Base-by-base conservation (phyloP, 2,888 invertebrate species). In the Mimachlamys varia region DNA sequence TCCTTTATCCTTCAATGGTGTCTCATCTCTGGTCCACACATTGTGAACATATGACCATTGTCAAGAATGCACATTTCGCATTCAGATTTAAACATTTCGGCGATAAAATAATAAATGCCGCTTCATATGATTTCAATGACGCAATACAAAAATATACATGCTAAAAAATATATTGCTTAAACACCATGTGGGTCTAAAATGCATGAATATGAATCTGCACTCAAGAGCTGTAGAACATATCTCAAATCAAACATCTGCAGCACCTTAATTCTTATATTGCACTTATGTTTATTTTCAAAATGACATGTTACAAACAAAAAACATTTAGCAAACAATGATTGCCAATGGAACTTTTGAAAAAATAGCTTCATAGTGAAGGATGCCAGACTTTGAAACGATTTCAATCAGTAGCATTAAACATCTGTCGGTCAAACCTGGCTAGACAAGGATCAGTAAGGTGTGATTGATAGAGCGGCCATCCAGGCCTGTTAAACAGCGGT, bases 241-340 rank as follows among this genome's bases (percentile, higher is more conserved):
- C 27, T 76, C 33, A 76, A 33, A 33, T 76, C 27, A 76, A 76
- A 33, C 76, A 76, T 76, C 4, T 76, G 76, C 76, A 76, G n/a
- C 58, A 58, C 22, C 7, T 44, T 44, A 44, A 19, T 58, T 58
- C 58, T 0, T 27, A 13, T 76, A 17, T 27, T 33, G 22, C 27
- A 62, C 76, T 12, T 27, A 76, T 76, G 76, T 76, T 76, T 76
- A 76, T 76, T 76, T 76, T 76, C 76, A 76, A 76, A 27, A 76
- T 76, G 76, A 76, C 33, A 76, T 76, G 76, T 76, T 76, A 76
- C 76, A 22, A 33, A 76, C 53, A 76, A 76, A n/a, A 76, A 22
- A 76, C 76, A 33, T 27, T 76, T 76, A 76, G 2, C 27, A 27
- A 27, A 33, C 76, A 33, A 27, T 76, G 27, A 33, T 0, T 62